phyloP scores from a whole-genome alignment of 2,113 vertebrate genomes.

The Brachionichthys hirsutus region DNA sequence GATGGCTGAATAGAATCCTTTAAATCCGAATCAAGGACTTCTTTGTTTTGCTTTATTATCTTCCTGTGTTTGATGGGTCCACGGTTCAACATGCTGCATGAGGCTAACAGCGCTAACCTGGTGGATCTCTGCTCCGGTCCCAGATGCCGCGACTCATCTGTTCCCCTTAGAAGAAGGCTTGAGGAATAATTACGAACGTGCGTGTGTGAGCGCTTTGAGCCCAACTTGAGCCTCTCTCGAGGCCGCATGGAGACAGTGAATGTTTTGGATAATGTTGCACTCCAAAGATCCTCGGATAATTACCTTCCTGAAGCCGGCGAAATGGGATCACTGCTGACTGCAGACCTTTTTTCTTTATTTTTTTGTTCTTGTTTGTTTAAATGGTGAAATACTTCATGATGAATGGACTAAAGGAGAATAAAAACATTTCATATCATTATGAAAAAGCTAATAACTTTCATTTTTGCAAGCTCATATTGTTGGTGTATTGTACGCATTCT shows the following conservation, averaged over 20 bases:
- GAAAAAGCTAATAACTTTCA: too few species aligned
- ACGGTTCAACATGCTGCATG: not conserved
- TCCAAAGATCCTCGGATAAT: constrained; percentile 41
- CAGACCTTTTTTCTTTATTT: constrained; percentile 4
- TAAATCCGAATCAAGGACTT: too few species aligned
- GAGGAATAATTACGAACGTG: too few species aligned
- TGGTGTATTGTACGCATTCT: too few species aligned
- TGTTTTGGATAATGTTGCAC: constrained; percentile 9
- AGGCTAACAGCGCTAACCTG: not conserved
- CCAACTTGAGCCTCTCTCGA: constrained; percentile 30
- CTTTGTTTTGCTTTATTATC: not conserved
- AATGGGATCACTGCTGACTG: constrained; percentile 15
- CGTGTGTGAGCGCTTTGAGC: not conserved
- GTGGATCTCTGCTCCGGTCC: too few species aligned
- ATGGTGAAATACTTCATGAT: not conserved
- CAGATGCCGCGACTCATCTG: too few species aligned
- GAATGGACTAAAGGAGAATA: not conserved
- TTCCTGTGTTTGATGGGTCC: not conserved
- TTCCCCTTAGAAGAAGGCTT: too few species aligned
- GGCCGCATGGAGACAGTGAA: constrained; percentile 5
- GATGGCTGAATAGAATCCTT: too few species aligned
- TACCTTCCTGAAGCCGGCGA: constrained; percentile 19
- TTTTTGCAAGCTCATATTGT: too few species aligned
- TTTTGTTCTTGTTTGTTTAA: not conserved
- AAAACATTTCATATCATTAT: too few species aligned